Conservation (phyloP, 2,888 invertebrate species). For the Hypercompe scribonia region DNA sequence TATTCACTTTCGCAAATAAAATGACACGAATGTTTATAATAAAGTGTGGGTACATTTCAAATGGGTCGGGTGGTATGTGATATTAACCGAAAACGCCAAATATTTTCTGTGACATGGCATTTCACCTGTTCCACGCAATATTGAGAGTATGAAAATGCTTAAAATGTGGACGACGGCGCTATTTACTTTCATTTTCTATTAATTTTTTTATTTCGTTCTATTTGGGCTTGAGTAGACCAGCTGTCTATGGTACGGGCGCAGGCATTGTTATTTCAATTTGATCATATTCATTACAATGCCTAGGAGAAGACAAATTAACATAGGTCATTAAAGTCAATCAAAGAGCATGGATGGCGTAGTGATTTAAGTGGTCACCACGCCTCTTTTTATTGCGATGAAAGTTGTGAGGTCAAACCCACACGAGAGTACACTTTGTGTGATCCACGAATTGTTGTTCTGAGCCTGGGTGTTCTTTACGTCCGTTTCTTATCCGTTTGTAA, state of each 20-base stretch:
- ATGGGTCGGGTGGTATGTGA: constrained; percentile 45
- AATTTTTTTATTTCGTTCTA: constrained; percentile 21
- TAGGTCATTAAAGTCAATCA: background rate
- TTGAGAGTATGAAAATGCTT: constrained; percentile 39
- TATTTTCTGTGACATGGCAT: constrained; percentile 45
- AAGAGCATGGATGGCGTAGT: no score
- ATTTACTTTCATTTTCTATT: constrained; percentile 23
- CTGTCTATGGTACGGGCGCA: background rate
- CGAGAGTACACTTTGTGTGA: no score
- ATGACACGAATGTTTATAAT: constrained; percentile 57
- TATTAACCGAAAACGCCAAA: constrained; percentile 52
- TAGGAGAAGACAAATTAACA: background rate
- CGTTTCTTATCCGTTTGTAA: no score
- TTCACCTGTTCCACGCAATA: constrained; percentile 39
- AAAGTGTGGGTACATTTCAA: constrained; percentile 49
- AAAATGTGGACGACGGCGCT: constrained; percentile 20
- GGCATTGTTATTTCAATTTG: background rate
- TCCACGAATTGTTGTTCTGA: no score
- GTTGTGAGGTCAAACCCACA: no score
- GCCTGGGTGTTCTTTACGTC: no score
- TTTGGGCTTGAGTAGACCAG: background rate
- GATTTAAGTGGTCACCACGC: no score
- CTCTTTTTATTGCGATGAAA: no score
- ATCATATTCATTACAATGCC: background rate
- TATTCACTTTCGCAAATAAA: constrained; percentile 52